Evolutionary conservation across 2,888 invertebrate genomes (phyloP).

Genomic region (Andrena bicolor): DNA sequence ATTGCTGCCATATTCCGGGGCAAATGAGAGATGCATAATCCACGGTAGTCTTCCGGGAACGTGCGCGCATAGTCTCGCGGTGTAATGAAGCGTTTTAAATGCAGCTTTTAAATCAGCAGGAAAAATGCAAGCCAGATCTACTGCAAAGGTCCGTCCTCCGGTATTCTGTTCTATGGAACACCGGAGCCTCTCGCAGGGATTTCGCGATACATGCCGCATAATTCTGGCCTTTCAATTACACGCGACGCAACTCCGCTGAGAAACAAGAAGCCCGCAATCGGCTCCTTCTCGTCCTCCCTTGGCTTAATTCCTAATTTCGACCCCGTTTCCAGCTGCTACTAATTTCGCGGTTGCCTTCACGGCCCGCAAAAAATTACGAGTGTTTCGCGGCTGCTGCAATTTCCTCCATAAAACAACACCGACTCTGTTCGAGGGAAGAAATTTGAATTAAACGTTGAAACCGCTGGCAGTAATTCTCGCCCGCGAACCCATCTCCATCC

Average conservation of each 20-base stretch:
- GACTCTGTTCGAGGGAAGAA: slow-evolving; percentile 24
- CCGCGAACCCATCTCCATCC: slow-evolving; percentile 38
- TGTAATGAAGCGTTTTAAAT: slow-evolving; percentile 72
- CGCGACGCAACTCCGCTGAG: not conserved
- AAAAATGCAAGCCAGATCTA: slow-evolving; percentile 55
- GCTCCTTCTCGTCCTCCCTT: not conserved
- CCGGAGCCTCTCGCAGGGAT: slow-evolving; percentile 15
- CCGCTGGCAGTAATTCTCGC: slow-evolving; percentile 42
- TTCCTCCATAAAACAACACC: slow-evolving; percentile 24
- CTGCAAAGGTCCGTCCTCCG: slow-evolving; percentile 9
- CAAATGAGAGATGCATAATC: slow-evolving; percentile 71
- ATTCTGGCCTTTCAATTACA: slow-evolving; percentile 35
- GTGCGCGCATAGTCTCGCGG: slow-evolving; percentile 37
- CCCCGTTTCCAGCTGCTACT: slow-evolving; percentile 16
- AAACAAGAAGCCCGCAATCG: not conserved
- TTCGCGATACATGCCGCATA: slow-evolving; percentile 10
- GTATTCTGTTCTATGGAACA: not conserved
- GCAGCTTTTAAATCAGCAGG: slow-evolving; percentile 68
- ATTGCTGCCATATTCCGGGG: slow-evolving; percentile 56
- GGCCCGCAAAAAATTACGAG: slow-evolving; percentile 23
- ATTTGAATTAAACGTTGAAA: slow-evolving; percentile 32
- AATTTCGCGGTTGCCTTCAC: slow-evolving; percentile 20
- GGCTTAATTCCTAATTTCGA: slow-evolving; percentile 23
- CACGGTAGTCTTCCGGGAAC: slow-evolving; percentile 26
- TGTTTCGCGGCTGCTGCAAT: slow-evolving; percentile 9